Evolutionary conservation across 2,113 vertebrate species (phyloP).

Genomic region (Cyphomyrus plagiostoma): DNA sequence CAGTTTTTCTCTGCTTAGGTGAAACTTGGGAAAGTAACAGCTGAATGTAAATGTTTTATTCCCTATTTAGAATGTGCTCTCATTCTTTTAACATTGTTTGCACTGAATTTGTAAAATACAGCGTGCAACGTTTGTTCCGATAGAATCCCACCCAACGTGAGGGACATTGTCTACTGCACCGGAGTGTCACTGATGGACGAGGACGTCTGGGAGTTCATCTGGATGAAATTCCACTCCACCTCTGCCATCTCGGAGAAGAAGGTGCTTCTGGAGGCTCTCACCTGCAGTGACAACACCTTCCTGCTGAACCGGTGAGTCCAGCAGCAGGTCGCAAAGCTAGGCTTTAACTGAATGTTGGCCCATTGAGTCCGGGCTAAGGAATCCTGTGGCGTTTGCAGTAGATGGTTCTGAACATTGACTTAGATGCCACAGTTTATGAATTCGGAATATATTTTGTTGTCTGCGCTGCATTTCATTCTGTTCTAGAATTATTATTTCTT

Average conservation of each 20-base stretch:
- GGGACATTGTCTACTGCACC: constrained; percentile 96
- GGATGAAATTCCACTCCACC: constrained; percentile 98
- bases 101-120: background rate
- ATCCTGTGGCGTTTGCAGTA: background rate
- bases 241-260: constrained; percentile 76
- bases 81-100: background rate
- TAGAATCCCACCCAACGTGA: constrained; percentile 91
- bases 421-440: background rate
- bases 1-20: background rate
- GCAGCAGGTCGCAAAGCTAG: background rate
- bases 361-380: background rate
- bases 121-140: constrained; percentile 21
- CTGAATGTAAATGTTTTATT: background rate
- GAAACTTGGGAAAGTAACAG: background rate
- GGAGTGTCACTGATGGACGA: constrained; percentile 95
- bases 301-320: constrained; percentile 37
- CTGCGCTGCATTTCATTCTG: background rate
- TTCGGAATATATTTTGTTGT: background rate
- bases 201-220: constrained; percentile 98
- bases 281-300: constrained; percentile 74
- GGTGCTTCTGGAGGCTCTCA: constrained; percentile 73
- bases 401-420: background rate
- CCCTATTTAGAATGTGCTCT: background rate
- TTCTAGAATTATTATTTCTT: background rate
- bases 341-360: too few species aligned